Percentiles rank a stretch among this genome's conserved stretches.
These are phyloP conservation scores for Gasteruption jaculator DNA, from an alignment of 2,888 invertebrate genomes.

Conservation along the genomic window DNA sequence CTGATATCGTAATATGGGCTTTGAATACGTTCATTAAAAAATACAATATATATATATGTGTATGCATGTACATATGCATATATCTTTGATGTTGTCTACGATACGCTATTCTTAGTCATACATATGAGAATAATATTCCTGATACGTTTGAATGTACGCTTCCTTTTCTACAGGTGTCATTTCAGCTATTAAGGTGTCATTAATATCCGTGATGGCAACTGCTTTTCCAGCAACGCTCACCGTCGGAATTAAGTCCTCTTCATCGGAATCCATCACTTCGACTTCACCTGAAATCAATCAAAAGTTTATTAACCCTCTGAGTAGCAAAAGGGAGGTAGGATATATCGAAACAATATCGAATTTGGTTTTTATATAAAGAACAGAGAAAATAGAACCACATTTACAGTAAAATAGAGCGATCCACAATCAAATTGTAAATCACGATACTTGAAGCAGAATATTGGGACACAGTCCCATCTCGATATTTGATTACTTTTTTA, in stretches of 20 bases:
- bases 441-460: too few relatives aligned
- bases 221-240: conserved; percentile 77
- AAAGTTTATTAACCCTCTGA: neutral
- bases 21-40: too few relatives aligned
- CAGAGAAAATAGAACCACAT: neutral
- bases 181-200: conserved; percentile 79
- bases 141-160: conserved; percentile 88
- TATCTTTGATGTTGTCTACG: conserved; percentile 15
- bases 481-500: too few relatives aligned
- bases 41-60: conserved; percentile 19
- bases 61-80: too few relatives aligned
- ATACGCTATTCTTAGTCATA: conserved; percentile 61
- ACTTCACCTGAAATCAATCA: conserved; percentile 57
- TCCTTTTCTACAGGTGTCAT: conserved; percentile 93
- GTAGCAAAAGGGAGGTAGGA: neutral
- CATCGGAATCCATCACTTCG: conserved; percentile 72
- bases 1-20: too few relatives aligned
- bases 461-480: too few relatives aligned
- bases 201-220: conserved; percentile 78
- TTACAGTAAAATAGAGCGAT: too few relatives aligned
- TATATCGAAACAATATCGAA: neutral
- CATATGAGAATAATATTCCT: conserved; percentile 89
- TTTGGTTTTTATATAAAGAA: neutral
- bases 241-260: conserved; percentile 74
- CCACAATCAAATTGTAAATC: too few relatives aligned